Evolutionary conservation across 1,140 invertebrate genomes (phyloP), one percentile per base, ranked within the genome.

Genomic region (Atopsyche davidsoni): DNA sequence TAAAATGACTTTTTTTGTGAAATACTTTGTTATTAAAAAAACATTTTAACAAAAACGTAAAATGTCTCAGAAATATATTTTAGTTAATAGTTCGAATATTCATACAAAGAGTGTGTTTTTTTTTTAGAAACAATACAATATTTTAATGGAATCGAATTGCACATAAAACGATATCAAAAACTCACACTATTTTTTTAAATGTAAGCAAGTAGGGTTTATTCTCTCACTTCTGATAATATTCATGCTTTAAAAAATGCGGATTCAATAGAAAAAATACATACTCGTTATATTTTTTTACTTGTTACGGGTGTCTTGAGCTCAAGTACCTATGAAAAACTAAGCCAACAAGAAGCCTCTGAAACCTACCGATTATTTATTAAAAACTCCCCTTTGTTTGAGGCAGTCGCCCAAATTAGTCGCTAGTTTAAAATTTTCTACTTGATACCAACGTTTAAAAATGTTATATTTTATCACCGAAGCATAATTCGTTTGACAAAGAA

Each of bases 401-500:
- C 2, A 16, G 18, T 10, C 2, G 11, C 14, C 18, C 1, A 36
- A 36, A 24, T 42, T 42, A 10, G n/a, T 10, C n/a, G 10, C 13
- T 25, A 10, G 18, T n/a, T 4, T n/a, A n/a, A n/a, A n/a, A n/a
- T n/a, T n/a, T n/a, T n/a, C n/a, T n/a, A n/a, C n/a, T n/a, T n/a
- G n/a, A n/a, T n/a, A n/a, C n/a, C n/a, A n/a, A n/a, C n/a, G n/a
- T n/a, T n/a, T n/a, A n/a, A n/a, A n/a, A n/a, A n/a, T n/a, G n/a
- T n/a, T n/a, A n/a, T n/a, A n/a, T n/a, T n/a, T n/a, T n/a, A n/a
- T n/a, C n/a, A n/a, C n/a, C n/a, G n/a, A n/a, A n/a, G n/a, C n/a
- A 42, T 42, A 51, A 51, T 51, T 51, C 45, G 41, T 28, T 21
- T 14, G 22, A 35, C 49, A 43, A 38, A 45, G 45, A 51, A 51